Evolutionary conservation across 2,888 invertebrate genomes (phyloP).

Genomic region (Iphiclides podalirius): DNA sequence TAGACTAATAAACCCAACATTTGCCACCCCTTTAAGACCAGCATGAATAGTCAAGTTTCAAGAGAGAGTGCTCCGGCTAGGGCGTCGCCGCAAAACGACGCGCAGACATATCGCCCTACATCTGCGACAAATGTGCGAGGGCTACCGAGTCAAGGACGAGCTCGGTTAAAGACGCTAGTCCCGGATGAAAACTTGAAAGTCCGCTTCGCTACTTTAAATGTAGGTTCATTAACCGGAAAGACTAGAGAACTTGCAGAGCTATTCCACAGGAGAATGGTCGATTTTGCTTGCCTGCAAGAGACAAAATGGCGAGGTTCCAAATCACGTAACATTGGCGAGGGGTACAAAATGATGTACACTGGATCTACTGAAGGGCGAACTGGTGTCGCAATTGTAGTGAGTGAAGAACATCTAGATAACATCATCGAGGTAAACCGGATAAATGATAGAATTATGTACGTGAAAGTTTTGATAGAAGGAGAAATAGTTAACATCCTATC

Average conservation of each 20-base stretch:
- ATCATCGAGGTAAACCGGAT: slow-evolving; percentile 14
- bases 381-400: slow-evolving; percentile 18
- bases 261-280: background rate
- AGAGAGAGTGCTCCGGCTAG: too few relatives aligned
- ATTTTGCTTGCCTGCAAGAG: background rate
- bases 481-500: slow-evolving; percentile 15
- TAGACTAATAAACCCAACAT: too few relatives aligned
- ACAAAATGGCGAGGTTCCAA: slow-evolving; percentile 13
- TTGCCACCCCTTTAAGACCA: too few relatives aligned
- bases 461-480: slow-evolving; percentile 11
- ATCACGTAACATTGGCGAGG: slow-evolving; percentile 22
- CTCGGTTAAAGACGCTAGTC: slow-evolving; percentile 20
- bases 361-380: slow-evolving; percentile 14
- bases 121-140: slow-evolving; percentile 7
- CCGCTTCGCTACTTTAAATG: background rate
- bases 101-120: too few relatives aligned
- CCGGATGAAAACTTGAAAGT: background rate
- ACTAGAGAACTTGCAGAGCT: background rate
- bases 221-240: background rate
- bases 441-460: slow-evolving; percentile 7
- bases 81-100: too few relatives aligned
- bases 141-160: slow-evolving; percentile 24
- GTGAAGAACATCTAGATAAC: slow-evolving; percentile 1
- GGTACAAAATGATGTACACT: slow-evolving; percentile 18
- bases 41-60: too few relatives aligned